A percentile compares a stretch with the other conserved stretches of the same genome.
These are phyloP conservation scores for Pachyuromys duprasi DNA, from an alignment of 2,797 vertebrate species.

Conservation along the genomic window DNA sequence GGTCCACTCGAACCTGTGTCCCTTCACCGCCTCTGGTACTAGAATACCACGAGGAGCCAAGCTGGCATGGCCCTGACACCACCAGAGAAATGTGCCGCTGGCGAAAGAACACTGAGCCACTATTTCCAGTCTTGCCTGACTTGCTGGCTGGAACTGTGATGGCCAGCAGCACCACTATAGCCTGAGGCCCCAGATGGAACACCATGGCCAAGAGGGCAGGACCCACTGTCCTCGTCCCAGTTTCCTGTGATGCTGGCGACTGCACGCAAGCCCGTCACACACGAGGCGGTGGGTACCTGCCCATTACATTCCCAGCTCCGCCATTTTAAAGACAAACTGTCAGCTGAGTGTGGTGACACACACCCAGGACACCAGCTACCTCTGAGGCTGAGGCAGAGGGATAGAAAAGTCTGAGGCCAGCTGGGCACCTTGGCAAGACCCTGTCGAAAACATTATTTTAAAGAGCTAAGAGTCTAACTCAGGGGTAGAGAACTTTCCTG, in stretches of 20 bases:
- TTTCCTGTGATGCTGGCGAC: background rate
- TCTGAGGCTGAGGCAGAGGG: background rate
- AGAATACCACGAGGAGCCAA: background rate
- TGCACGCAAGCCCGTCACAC: background rate
- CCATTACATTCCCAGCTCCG: too few relatives aligned
- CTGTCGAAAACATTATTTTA: background rate
- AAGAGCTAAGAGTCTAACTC: background rate
- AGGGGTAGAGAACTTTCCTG: background rate
- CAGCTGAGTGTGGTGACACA: background rate
- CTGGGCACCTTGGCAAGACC: background rate
- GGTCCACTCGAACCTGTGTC: fast-evolving
- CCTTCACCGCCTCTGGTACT: background rate
- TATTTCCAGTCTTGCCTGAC: background rate
- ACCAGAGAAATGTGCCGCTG: background rate
- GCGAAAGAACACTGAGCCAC: background rate
- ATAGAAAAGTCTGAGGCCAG: background rate
- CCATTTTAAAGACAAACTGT: background rate
- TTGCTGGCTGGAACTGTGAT: background rate
- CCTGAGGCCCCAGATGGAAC: background rate
- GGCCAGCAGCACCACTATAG: background rate
- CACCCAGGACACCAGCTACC: background rate
- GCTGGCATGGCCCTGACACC: background rate
- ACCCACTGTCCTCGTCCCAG: background rate
- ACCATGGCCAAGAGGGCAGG: background rate
- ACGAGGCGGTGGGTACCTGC: background rate